Conservation (phyloP, 2,797 vertebrate genomes). For the Xenopus petersii region DNA sequence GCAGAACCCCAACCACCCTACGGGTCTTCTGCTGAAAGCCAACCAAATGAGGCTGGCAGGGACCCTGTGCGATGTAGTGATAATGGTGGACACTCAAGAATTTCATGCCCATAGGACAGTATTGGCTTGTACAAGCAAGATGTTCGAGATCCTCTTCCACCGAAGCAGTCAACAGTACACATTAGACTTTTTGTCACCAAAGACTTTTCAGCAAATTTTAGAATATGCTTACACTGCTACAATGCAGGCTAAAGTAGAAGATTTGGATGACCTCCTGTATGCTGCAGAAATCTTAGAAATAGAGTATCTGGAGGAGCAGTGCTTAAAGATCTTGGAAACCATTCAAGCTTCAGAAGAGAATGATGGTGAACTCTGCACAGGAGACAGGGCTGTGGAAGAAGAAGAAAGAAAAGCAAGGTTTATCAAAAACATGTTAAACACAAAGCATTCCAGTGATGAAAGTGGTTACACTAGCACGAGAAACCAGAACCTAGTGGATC, state of each 20-base stretch:
- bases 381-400: conserved; percentile 78
- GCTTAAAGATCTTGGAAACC: conserved; percentile 96
- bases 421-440: conserved; percentile 83
- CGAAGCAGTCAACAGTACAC: conserved; percentile 96
- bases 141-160: conserved; percentile 98
- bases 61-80: conserved; percentile 95
- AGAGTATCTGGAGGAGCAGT: conserved; percentile 97
- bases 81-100: conserved; percentile 96
- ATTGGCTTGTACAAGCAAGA: conserved; percentile 96
- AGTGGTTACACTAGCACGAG: conserved; percentile 66
- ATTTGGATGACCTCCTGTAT: conserved; percentile 92
- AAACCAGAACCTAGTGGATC: conserved; percentile 76
- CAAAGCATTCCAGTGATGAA: conserved; percentile 83
- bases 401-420: conserved; percentile 86
- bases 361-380: conserved; percentile 71
- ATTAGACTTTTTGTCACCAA: conserved; percentile 96
- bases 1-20: conserved; percentile 93
- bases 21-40: conserved; percentile 90
- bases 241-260: conserved; percentile 90
- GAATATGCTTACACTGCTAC: conserved; percentile 96
- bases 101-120: conserved; percentile 95
- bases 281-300: conserved; percentile 97
- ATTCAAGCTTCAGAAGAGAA: conserved; percentile 95
- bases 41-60: conserved; percentile 96
- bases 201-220: conserved; percentile 98